Base-by-base conservation (phyloP, 2,888 invertebrate genomes). In the Hofmannophila pseudospretella region DNA sequence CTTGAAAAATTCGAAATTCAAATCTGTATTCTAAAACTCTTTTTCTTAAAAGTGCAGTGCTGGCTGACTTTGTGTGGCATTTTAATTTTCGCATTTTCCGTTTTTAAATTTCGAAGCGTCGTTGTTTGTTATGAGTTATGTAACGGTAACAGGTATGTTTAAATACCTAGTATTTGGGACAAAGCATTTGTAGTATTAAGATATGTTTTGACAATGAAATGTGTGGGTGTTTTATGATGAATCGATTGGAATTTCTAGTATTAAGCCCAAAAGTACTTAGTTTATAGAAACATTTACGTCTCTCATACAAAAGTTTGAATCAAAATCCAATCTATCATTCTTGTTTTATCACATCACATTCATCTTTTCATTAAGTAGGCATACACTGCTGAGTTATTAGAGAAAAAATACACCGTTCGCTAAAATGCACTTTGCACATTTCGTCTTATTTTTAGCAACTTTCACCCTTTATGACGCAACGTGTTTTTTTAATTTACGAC, bases 131-230 rank as follows among this genome's bases (percentile, higher is more conserved):
- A 60, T 54, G 50, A n/a, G n/a, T n/a, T n/a, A n/a, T n/a, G n/a
- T n/a, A n/a, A n/a, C n/a, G n/a, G n/a, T 60, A 60, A 60, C 55
- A 47, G 59, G 58, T 58, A 42, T 39, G 58, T 27, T 11, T n/a
- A 27, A 11, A 12, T 27, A 27, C 27, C 27, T 10, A 27, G 10
- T 23, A 27, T 20, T 2, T 11, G 10, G 12, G 3, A 27, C 11
- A 27, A 27, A 27, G 11, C 10, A 5, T 11, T 27, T 26, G 8
- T 10, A 26, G 11, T 10, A 11, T 11, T 27, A 10, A 1, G 11
- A 11, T 26, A 7, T 10, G 5, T 11, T 11, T 27, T 11, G 11
- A 11, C 5, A 12, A 3, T 11, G 10, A 5, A 23, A 23, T 23
- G n/a, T n/a, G 3, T n/a, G n/a, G 23, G 23, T 23, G 3, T 23